Conservation (phyloP, 1,140 invertebrate genomes). For the Drosophila novamexicana region DNA sequence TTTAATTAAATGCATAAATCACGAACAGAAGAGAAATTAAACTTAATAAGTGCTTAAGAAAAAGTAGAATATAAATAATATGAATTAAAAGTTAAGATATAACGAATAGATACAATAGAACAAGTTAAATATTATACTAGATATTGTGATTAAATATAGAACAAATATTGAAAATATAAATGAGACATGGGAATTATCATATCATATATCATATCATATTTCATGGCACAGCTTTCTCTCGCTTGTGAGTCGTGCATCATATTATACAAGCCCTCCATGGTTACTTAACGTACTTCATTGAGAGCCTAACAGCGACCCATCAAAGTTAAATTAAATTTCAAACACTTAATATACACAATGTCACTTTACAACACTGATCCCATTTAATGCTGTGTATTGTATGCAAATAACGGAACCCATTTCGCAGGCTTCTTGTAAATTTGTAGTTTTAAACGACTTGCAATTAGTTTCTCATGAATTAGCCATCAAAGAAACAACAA, state of each 20-base stretch:
- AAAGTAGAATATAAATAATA: not conserved
- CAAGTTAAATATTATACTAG: not conserved
- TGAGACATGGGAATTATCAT: too few relatives aligned
- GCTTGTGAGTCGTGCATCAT: too few relatives aligned
- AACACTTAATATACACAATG: not conserved
- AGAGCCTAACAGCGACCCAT: too few relatives aligned
- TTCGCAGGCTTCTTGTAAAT: constrained; percentile 5
- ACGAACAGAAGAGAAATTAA: not conserved
- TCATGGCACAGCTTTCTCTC: too few relatives aligned
- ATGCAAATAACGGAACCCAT: constrained; percentile 20
- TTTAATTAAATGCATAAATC: not conserved
- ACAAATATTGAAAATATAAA: too few relatives aligned
- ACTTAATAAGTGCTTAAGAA: not conserved
- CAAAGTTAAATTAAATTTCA: not conserved
- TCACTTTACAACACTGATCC: not conserved
- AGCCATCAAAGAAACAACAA: constrained; percentile 5
- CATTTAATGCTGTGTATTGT: constrained; percentile 8
- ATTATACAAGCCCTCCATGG: too few relatives aligned
- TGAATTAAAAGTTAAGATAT: not conserved
- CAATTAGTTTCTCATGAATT: constrained; percentile 23
- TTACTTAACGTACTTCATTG: too few relatives aligned
- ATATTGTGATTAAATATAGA: too few relatives aligned
- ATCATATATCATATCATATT: too few relatives aligned
- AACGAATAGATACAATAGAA: too few relatives aligned
- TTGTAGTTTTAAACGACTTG: constrained; percentile 9